Evolutionary conservation across 2,888 invertebrate species (phyloP), one percentile per base, ranked within the genome.

Genomic region (Mystacides longicornis): DNA sequence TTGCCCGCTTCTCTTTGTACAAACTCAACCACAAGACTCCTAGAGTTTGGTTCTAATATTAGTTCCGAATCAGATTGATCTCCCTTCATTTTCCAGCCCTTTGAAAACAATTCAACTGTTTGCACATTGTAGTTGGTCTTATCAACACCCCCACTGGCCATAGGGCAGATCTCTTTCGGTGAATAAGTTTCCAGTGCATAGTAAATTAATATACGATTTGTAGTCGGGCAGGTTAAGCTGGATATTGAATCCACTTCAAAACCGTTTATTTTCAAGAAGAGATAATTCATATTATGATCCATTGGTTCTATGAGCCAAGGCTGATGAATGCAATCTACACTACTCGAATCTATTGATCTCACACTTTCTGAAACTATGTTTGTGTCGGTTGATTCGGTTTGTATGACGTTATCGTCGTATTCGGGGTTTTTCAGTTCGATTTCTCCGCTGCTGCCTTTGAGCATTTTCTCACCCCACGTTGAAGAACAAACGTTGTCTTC

Each of bases 281-380:
- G 74, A 66, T 84, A 88, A 67, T 86, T 81, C 55, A 83, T 82
- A 49, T 78, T 74, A 1, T 82, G 75, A 62, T 86, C 84, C 63
- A 86, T 85, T 0, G 88, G 88, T 67, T 87, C 87, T 55, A 89
- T 85, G 1, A 88, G 71, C 88, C 88, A 89, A 1, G 88, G 88
- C 65, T 86, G 82, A 65, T 85, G 83, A 23, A 85, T 80, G 67
- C 88, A 88, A 9, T 68, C 67, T 1, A 64, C 64, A 1, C 69
- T 68, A n/a, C n/a, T n/a, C 21, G 79, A 77, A 27, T 81, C 80
- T 65, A 75, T 75, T 7, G 75, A 76, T 64, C 75, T 70, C 2
- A 75, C 75, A 55, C 79, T 78, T 63, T 80, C 78, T 45, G 77
- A 76, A 62, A 77, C 73, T 11, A 77, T 73, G 61, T 77, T 71